A percentile compares a stretch with the other conserved stretches of the same genome.
phyloP scores from a whole-genome alignment of 2,113 vertebrate species.

The Halichoerus grypus region DNA sequence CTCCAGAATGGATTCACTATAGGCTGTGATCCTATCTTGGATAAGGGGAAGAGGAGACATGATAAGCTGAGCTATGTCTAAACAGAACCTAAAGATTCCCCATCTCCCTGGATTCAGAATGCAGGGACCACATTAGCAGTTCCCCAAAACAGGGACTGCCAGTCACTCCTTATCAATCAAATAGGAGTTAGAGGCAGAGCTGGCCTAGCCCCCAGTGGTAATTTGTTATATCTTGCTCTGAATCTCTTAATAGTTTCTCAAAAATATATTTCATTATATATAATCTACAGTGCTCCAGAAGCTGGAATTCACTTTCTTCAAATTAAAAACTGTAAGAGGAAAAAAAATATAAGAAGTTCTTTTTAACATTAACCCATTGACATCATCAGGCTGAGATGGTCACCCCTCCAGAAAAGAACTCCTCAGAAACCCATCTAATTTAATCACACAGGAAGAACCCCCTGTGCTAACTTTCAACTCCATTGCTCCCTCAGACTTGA shows the following conservation, averaged over 20 bases:
- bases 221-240: not conserved
- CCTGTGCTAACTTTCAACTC: not conserved
- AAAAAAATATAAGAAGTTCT: not conserved
- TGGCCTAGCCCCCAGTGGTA: too few relatives aligned
- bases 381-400: not conserved
- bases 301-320: constrained; percentile 24
- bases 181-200: not conserved
- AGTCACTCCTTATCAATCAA: not conserved
- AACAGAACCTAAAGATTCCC: not conserved
- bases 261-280: constrained; percentile 8
- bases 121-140: not conserved
- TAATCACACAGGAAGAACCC: not conserved
- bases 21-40: not conserved
- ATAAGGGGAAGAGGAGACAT: not conserved
- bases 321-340: not conserved
- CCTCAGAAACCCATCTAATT: not conserved
- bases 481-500: not conserved
- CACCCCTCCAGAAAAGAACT: not conserved
- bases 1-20: not conserved
- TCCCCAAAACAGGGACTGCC: not conserved
- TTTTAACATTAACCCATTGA: not conserved
- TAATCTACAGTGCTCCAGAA: not conserved
- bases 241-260: not conserved
- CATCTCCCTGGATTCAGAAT: not conserved
- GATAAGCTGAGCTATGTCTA: not conserved